phyloP scores from a whole-genome alignment of 2,888 invertebrate genomes.

The Spilarctia lutea region DNA sequence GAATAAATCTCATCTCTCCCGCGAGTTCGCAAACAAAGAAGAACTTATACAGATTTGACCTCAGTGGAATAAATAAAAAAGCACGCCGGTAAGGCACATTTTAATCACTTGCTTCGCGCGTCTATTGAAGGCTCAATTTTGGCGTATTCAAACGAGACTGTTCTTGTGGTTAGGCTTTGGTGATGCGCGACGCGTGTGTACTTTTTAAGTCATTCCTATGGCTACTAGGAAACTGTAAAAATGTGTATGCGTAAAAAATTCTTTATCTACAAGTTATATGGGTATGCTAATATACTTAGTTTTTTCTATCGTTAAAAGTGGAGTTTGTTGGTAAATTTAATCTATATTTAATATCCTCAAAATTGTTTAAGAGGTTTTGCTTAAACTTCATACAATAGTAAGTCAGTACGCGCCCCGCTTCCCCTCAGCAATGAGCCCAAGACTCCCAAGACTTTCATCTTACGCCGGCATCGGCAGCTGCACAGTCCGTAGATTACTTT shows the following conservation, averaged over 20 bases:
- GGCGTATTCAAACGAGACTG: slow-evolving; percentile 51
- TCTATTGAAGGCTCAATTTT: slow-evolving; percentile 62
- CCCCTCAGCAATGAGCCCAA: slow-evolving; percentile 31
- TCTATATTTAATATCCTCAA: not conserved
- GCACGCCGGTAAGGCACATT: slow-evolving; percentile 48
- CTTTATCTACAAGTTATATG: not conserved
- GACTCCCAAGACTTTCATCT: slow-evolving; percentile 60
- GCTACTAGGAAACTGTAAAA: not conserved
- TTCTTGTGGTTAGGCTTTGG: slow-evolving; percentile 17
- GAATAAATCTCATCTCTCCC: slow-evolving; percentile 34
- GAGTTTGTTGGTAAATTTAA: not conserved
- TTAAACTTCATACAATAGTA: slow-evolving; percentile 15
- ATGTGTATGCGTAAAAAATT: not conserved
- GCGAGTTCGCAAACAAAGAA: slow-evolving; percentile 34
- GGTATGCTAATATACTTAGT: not conserved
- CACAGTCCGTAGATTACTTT: slow-evolving; percentile 82
- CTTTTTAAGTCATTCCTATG: not conserved
- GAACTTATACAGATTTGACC: slow-evolving; percentile 47
- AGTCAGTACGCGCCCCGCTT: slow-evolving; percentile 10
- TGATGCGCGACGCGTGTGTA: slow-evolving; percentile 8
- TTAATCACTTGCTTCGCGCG: slow-evolving; percentile 60
- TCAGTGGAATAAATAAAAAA: slow-evolving; percentile 44
- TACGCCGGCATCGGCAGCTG: slow-evolving; percentile 74
- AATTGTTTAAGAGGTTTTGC: not conserved
- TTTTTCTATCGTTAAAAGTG: not conserved